A percentile compares a stretch with the other conserved stretches of the same genome.
These are phyloP conservation scores for Morpho helenor DNA, from an alignment of 2,888 invertebrate species.

Conservation along the genomic window DNA sequence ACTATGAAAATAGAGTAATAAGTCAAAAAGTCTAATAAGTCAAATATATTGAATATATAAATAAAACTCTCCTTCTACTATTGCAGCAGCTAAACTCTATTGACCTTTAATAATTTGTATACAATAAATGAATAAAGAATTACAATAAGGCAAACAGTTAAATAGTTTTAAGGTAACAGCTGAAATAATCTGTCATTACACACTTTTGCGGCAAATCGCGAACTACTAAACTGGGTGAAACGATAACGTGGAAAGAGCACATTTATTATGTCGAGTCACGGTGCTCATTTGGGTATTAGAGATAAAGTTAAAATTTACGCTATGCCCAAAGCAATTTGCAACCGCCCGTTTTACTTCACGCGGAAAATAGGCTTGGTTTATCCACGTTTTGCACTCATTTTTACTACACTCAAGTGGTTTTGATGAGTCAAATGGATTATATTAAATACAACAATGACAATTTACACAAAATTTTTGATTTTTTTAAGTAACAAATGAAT, in stretches of 20 bases:
- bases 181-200: not conserved
- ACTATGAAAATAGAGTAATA: too few relatives aligned
- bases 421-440: constrained; percentile 56
- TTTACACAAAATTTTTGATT: not conserved
- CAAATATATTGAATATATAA: too few relatives aligned
- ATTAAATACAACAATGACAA: constrained; percentile 33
- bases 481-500: too few relatives aligned
- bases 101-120: too few relatives aligned
- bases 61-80: too few relatives aligned
- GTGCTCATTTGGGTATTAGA: constrained; percentile 78
- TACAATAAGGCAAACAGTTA: too few relatives aligned
- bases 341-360: constrained; percentile 73
- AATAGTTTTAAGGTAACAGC: not conserved
- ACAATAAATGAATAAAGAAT: too few relatives aligned
- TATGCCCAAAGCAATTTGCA: constrained; percentile 79
- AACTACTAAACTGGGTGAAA: constrained; percentile 2
- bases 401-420: constrained; percentile 38
- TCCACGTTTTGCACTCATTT: constrained; percentile 74
- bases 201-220: not conserved
- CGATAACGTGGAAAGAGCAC: constrained; percentile 64
- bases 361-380: constrained; percentile 78
- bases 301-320: constrained; percentile 80
- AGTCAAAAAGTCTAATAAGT: too few relatives aligned
- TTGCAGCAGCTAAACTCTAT: too few relatives aligned
- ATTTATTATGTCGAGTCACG: constrained; percentile 78